Conservation (phyloP, 2,113 vertebrate genomes). For the Prunella fulvescens region DNA sequence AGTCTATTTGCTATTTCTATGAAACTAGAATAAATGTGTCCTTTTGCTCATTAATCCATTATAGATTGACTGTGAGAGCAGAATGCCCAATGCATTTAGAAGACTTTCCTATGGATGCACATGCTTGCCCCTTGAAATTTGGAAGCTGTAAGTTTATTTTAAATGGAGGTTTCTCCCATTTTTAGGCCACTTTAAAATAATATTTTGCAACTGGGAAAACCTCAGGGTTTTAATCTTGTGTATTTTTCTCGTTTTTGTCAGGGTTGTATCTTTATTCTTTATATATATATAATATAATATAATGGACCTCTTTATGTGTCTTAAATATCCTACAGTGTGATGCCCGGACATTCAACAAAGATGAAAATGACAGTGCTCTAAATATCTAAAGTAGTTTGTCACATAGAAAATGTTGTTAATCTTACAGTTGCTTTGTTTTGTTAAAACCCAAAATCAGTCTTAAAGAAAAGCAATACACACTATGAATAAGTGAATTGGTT, state of each 20-base stretch:
- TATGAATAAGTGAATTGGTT: not conserved
- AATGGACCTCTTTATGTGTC: not conserved
- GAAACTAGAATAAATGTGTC: constrained; percentile 38
- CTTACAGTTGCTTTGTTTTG: not conserved
- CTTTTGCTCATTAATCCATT: constrained; percentile 62
- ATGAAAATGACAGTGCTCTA: not conserved
- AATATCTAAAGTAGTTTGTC: not conserved
- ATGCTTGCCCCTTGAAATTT: constrained; percentile 96
- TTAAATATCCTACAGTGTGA: not conserved
- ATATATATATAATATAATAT: not conserved
- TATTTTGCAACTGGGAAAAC: not conserved
- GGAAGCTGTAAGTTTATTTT: constrained; percentile 92
- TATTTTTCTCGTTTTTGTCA: not conserved
- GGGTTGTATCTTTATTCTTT: not conserved
- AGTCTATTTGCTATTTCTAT: constrained; percentile 26
- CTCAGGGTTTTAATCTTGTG: not conserved
- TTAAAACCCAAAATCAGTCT: not conserved
- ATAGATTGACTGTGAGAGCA: constrained; percentile 93
- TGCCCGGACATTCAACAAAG: not conserved
- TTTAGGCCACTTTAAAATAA: not conserved
- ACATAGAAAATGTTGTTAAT: not conserved
- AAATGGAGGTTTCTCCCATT: constrained; percentile 6
- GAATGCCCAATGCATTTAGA: constrained; percentile 99
- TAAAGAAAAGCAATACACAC: not conserved
- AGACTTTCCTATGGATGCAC: constrained; percentile 97